A percentile compares a stretch with the other conserved stretches of the same genome.
phyloP scores from a whole-genome alignment of 1,140 invertebrate genomes.

The Cydia amplana region DNA sequence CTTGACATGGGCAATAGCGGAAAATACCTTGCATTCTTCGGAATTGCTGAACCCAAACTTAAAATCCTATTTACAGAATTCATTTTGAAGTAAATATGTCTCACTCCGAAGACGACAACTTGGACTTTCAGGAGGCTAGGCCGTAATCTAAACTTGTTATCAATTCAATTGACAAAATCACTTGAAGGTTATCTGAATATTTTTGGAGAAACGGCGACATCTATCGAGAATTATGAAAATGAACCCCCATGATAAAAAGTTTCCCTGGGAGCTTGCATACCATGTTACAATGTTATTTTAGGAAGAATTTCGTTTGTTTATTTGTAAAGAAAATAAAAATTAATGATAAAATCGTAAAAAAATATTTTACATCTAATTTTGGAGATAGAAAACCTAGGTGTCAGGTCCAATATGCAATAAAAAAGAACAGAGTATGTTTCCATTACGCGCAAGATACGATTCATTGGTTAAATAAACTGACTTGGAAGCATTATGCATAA shows the following conservation, averaged over 20 bases:
- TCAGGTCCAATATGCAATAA: not conserved
- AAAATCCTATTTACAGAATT: conserved; percentile 65
- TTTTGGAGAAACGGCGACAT: conserved; percentile 57
- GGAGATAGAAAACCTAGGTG: not conserved
- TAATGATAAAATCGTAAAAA: not conserved
- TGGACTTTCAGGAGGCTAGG: conserved; percentile 36
- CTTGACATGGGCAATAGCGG: conserved; percentile 34
- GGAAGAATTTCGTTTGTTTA: not conserved
- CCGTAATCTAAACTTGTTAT: conserved; percentile 57
- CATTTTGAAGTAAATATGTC: conserved; percentile 48
- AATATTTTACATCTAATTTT: not conserved
- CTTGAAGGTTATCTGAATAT: conserved; percentile 77
- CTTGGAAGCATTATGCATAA: not conserved
- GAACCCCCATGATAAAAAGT: not conserved
- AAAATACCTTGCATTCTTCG: conserved; percentile 69
- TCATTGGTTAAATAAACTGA: not conserved
- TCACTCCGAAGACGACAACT: conserved; percentile 36
- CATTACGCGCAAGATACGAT: not conserved
- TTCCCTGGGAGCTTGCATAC: not conserved
- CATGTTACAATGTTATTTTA: no score
- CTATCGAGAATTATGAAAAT: conserved; percentile 44
- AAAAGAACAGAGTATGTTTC: not conserved
- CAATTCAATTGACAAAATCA: conserved; percentile 73
- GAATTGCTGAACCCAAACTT: conserved; percentile 54
- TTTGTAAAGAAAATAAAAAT: not conserved